phyloP scores from a whole-genome alignment of 2,797 vertebrate species.

The Darevskia mixta region DNA sequence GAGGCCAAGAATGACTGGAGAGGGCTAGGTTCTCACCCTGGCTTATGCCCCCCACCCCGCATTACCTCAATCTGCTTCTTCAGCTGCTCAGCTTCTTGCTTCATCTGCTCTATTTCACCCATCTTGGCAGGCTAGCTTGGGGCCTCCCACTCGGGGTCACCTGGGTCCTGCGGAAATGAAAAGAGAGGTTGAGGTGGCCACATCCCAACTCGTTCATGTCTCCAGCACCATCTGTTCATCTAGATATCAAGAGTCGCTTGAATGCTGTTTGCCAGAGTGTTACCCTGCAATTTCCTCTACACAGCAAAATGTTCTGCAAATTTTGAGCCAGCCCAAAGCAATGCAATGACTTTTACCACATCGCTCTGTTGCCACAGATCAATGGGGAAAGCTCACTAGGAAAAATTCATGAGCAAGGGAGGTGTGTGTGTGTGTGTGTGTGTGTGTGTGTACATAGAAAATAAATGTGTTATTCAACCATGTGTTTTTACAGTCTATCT shows the following conservation, averaged over 20 bases:
- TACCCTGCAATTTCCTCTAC: neutral
- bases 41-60: slow-evolving; percentile 15
- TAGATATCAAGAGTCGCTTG: no score
- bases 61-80: slow-evolving; percentile 97
- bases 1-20: neutral
- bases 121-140: slow-evolving; percentile 78
- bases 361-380: neutral
- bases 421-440: no score
- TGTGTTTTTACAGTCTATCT: no score
- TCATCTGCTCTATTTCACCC: slow-evolving; percentile 96
- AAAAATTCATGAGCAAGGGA: neutral
- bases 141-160: slow-evolving; percentile 39
- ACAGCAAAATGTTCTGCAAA: neutral
- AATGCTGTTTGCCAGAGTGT: neutral
- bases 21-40: neutral
- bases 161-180: slow-evolving; percentile 53
- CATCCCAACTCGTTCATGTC: neutral
- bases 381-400: neutral
- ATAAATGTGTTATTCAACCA: no score
- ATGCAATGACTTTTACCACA: neutral
- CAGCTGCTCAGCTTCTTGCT: slow-evolving; percentile 93
- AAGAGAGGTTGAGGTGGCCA: neutral
- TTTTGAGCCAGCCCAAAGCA: neutral
- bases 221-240: neutral
- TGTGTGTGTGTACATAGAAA: no score